A percentile compares a stretch with the other conserved stretches of the same genome.
These are phyloP conservation scores for Dendrolimus punctatus DNA, from an alignment of 1,140 invertebrate genomes.

Conservation along the genomic window DNA sequence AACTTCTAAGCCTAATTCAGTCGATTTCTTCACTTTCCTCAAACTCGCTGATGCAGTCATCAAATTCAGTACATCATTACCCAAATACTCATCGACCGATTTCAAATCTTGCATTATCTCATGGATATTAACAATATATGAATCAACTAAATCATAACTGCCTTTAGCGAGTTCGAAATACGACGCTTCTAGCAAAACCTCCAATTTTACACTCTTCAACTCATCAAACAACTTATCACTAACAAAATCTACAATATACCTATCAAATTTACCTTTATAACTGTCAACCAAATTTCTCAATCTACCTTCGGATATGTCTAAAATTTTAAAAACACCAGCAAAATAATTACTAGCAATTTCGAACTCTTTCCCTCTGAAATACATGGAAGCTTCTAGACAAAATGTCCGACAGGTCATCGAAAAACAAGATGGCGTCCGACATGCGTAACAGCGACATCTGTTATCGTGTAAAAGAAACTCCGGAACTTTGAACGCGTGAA, in stretches of 20 bases:
- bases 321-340: slow-evolving; percentile 24
- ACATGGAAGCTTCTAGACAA: slow-evolving; percentile 37
- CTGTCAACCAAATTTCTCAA: slow-evolving; percentile 9
- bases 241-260: slow-evolving; percentile 21
- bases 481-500: slow-evolving; percentile 26
- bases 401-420: slow-evolving; percentile 23
- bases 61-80: slow-evolving; percentile 46
- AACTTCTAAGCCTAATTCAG: slow-evolving; percentile 19
- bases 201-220: slow-evolving; percentile 23
- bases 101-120: slow-evolving; percentile 28
- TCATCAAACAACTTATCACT: slow-evolving; percentile 12
- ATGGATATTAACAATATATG: slow-evolving; percentile 31
- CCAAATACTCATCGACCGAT: slow-evolving; percentile 23
- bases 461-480: slow-evolving; percentile 28
- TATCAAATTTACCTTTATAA: slow-evolving; percentile 16
- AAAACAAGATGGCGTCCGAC: slow-evolving; percentile 17
- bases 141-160: slow-evolving; percentile 28
- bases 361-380: slow-evolving; percentile 35
- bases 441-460: slow-evolving; percentile 33
- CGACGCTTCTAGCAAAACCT: slow-evolving; percentile 36
- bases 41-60: slow-evolving; percentile 30
- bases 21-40: slow-evolving; percentile 13
- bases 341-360: slow-evolving; percentile 47
- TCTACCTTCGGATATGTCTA: slow-evolving; percentile 26
- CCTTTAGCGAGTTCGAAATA: slow-evolving; percentile 34